Evolutionary conservation across 2,888 invertebrate genomes (phyloP).

Genomic region (Petrolisthes cinctipes): DNA sequence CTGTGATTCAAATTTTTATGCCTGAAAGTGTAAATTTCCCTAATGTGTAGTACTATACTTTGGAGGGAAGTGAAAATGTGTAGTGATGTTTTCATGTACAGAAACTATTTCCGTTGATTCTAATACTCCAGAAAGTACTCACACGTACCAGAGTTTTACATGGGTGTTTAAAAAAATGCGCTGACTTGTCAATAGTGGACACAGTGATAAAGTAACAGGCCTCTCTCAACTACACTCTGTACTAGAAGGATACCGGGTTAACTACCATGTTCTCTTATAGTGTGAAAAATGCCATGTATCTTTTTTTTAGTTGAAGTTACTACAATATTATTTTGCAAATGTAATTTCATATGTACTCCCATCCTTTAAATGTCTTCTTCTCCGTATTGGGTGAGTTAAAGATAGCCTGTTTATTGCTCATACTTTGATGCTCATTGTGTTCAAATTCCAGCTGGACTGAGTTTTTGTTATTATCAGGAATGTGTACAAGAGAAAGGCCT

Average conservation of each 20-base stretch:
- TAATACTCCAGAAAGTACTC: no score
- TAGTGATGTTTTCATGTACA: no score
- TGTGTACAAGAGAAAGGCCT: not conserved
- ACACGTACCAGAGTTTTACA: no score
- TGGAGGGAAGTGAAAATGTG: no score
- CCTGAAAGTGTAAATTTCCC: no score
- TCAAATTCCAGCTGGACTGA: not conserved
- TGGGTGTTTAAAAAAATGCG: no score
- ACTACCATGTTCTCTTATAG: not conserved
- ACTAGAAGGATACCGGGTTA: not conserved
- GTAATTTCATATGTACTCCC: not conserved
- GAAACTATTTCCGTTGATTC: no score
- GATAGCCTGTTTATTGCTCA: constrained; percentile 1
- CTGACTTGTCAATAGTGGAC: not conserved
- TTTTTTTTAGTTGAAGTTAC: constrained; percentile 7
- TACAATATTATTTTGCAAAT: not conserved
- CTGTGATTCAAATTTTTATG: no score
- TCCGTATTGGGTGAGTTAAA: not conserved
- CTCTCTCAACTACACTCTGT: not conserved
- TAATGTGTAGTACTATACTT: no score
- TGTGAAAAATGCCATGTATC: constrained; percentile 14
- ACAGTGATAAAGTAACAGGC: not conserved
- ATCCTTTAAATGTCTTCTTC: not conserved
- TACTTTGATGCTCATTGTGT: constrained; percentile 10
- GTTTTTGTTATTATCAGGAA: not conserved